phyloP scores from a whole-genome alignment of 2,113 vertebrate genomes.

The Morone chrysops region DNA sequence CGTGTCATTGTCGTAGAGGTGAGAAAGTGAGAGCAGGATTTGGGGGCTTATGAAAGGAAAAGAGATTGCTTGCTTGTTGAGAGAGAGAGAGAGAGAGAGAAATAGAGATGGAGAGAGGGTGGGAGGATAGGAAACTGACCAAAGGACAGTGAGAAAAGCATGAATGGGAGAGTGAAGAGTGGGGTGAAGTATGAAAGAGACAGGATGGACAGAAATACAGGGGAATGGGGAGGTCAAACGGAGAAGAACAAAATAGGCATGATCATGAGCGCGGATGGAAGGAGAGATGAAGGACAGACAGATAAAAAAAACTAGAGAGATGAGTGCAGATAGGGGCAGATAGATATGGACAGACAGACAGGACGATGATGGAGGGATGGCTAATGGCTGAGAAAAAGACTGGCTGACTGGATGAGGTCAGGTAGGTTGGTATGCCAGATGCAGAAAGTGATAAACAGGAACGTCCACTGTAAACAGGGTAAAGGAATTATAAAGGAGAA shows the following conservation, averaged over 20 bases:
- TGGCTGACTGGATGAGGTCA: conserved; percentile 5
- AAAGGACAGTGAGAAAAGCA: neutral
- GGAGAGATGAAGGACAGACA: conserved; percentile 34
- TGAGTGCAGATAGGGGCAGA: conserved; percentile 13
- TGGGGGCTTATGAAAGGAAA: conserved; percentile 1
- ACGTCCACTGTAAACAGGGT: neutral
- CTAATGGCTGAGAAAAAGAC: conserved; percentile 12
- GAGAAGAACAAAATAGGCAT: conserved; percentile 31
- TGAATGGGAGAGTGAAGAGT: neutral
- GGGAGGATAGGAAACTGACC: neutral
- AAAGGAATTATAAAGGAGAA: neutral
- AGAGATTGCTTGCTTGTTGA: neutral
- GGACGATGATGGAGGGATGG: conserved; percentile 9
- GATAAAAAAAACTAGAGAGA: neutral
- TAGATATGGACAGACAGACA: neutral
- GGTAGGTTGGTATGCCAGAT: neutral
- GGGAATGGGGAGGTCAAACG: neutral
- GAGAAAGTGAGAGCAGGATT: neutral
- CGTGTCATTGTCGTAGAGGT: conserved; percentile 6
- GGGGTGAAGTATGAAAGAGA: neutral
- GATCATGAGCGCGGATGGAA: conserved; percentile 10
- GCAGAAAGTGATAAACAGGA: neutral
- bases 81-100: neutral
- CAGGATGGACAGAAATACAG: neutral
- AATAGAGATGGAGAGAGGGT: neutral